Percentiles rank a stretch among this genome's conserved stretches.
Evolutionary conservation across 2,113 vertebrate genomes (phyloP).

Genomic region (Marcusenius ussheri): DNA sequence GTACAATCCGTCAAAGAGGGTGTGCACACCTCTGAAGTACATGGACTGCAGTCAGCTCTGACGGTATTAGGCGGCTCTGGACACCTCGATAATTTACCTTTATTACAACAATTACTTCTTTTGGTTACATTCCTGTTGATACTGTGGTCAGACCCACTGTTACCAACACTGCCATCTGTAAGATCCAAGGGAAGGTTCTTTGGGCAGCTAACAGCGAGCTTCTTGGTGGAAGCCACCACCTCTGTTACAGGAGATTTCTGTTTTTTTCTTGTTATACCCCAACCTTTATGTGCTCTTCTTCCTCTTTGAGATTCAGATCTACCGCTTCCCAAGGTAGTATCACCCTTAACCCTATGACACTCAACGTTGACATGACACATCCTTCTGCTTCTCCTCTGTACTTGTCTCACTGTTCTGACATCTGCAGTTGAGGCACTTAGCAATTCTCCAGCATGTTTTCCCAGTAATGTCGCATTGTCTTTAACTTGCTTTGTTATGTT

Average conservation of each 20-base stretch:
- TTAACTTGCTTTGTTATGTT: neutral
- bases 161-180: neutral
- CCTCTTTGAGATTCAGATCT: neutral
- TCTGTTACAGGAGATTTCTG: neutral
- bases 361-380: neutral
- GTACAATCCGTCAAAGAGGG: neutral
- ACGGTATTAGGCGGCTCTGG: neutral
- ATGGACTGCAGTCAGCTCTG: neutral
- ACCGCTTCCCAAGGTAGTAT: neutral
- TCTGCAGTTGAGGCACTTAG: neutral
- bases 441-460: neutral
- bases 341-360: no score
- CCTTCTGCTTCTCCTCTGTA: neutral
- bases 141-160: neutral
- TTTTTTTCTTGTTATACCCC: neutral
- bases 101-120: neutral
- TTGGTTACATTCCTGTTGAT: neutral
- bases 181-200: neutral
- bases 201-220: no score
- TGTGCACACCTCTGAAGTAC: neutral
- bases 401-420: neutral
- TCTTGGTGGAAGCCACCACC: neutral
- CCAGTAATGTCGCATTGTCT: neutral
- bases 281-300: neutral
- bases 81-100: neutral